Evolutionary conservation across 2,797 vertebrate species (phyloP).

Genomic region (Hoplostethus atlanticus): DNA sequence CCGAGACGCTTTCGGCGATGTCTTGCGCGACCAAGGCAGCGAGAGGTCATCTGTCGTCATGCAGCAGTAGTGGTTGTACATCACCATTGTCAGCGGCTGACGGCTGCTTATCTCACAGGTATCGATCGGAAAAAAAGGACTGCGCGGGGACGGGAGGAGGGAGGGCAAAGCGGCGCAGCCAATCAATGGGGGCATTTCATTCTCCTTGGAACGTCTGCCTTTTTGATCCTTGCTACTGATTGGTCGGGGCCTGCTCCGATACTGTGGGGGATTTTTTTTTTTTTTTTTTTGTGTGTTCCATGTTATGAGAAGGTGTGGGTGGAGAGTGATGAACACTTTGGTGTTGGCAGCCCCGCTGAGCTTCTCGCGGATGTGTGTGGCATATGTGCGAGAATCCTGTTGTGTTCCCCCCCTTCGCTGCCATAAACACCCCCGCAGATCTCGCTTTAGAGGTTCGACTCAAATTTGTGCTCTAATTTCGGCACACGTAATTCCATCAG

Average conservation of each 20-base stretch:
- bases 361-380: slow-evolving; percentile 64
- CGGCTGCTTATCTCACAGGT: slow-evolving; percentile 80
- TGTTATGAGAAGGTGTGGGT: slow-evolving; percentile 68
- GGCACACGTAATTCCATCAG: slow-evolving; percentile 66
- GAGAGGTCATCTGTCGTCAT: slow-evolving; percentile 66
- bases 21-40: slow-evolving; percentile 49
- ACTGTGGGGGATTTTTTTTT: slow-evolving; percentile 7
- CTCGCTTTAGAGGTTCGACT: slow-evolving; percentile 67
- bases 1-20: slow-evolving; percentile 29
- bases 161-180: slow-evolving; percentile 52
- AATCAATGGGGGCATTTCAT: slow-evolving; percentile 81
- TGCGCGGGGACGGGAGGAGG: slow-evolving; percentile 28
- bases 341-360: slow-evolving; percentile 71
- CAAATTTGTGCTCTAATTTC: slow-evolving; percentile 73
- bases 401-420: slow-evolving; percentile 61
- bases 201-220: slow-evolving; percentile 76
- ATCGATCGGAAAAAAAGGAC: slow-evolving; percentile 68
- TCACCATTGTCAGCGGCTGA: slow-evolving; percentile 72
- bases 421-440: slow-evolving; percentile 72
- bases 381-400: slow-evolving; percentile 76
- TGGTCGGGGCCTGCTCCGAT: slow-evolving; percentile 46
- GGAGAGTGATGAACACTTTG: slow-evolving; percentile 74
- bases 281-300: slow-evolving; percentile 15
- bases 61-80: slow-evolving; percentile 61
- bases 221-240: slow-evolving; percentile 70